Conservation (phyloP, 2,797 vertebrate genomes). For the Brachymystax lenok region DNA sequence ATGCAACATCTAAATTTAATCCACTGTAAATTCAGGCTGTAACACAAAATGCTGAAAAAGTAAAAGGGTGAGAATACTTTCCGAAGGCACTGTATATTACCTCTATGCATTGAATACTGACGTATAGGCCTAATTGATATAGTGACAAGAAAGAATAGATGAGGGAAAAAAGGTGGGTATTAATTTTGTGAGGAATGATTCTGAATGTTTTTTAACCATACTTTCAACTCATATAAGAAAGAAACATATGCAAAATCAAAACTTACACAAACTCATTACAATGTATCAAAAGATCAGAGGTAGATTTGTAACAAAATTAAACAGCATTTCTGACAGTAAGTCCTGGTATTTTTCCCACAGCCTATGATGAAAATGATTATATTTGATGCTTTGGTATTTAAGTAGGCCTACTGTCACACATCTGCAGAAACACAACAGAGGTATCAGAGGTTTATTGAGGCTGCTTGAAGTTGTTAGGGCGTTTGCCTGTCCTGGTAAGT, state of each 20-base stretch:
- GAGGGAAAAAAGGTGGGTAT: background rate
- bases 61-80: too few relatives aligned
- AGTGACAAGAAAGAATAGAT: background rate
- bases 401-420: background rate
- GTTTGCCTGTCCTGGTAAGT: constrained; percentile 30
- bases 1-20: too few relatives aligned
- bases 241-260: background rate
- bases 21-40: too few relatives aligned
- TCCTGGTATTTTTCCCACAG: background rate
- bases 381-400: background rate
- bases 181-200: background rate
- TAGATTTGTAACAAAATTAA: background rate
- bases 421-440: constrained; percentile 1
- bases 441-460: background rate
- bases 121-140: background rate
- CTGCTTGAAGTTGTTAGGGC: background rate
- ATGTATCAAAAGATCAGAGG: background rate
- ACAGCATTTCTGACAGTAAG: background rate
- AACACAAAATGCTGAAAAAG: too few relatives aligned
- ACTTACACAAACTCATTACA: background rate
- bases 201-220: background rate
- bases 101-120: background rate
- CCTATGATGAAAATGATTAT: background rate
- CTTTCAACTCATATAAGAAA: background rate
- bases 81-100: background rate